A percentile compares a stretch with the other conserved stretches of the same genome.
phyloP scores from a whole-genome alignment of 2,797 vertebrate species.

The Petrocephalus schoutedeni region DNA sequence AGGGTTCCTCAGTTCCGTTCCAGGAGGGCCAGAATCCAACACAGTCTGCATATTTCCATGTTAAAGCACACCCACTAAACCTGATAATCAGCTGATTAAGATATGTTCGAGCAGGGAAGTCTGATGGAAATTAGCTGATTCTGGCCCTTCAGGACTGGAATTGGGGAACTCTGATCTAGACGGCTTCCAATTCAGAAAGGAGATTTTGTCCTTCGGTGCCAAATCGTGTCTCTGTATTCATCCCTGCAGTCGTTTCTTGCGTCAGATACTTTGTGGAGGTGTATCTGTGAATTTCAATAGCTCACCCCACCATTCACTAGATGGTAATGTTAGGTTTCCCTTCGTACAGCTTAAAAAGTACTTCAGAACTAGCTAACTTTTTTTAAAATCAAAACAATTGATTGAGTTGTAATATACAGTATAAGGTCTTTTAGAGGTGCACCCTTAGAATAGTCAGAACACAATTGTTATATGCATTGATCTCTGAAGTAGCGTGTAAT shows the following conservation, averaged over 20 bases:
- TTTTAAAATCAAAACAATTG: neutral
- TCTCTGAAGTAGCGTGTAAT: neutral
- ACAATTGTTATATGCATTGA: neutral
- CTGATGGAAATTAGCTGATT: neutral
- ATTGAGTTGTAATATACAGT: neutral
- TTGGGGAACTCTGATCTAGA: neutral
- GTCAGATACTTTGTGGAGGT: too few species aligned
- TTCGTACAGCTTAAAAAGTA: neutral
- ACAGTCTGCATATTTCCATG: neutral
- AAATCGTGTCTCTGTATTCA: neutral
- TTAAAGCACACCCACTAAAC: neutral
- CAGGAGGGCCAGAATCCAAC: neutral
- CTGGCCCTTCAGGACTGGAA: neutral
- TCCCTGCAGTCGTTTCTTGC: neutral
- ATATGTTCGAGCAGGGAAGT: neutral
- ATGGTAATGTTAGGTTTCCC: neutral
- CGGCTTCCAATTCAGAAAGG: neutral
- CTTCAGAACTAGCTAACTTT: neutral
- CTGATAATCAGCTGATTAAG: neutral
- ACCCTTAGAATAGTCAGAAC: neutral
- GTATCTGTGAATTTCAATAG: neutral
- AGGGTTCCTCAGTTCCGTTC: neutral
- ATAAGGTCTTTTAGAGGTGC: neutral
- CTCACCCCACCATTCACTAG: neutral
- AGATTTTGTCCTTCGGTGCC: neutral